Conservation (phyloP, 2,797 vertebrate genomes). For the Scolopax rusticola region DNA sequence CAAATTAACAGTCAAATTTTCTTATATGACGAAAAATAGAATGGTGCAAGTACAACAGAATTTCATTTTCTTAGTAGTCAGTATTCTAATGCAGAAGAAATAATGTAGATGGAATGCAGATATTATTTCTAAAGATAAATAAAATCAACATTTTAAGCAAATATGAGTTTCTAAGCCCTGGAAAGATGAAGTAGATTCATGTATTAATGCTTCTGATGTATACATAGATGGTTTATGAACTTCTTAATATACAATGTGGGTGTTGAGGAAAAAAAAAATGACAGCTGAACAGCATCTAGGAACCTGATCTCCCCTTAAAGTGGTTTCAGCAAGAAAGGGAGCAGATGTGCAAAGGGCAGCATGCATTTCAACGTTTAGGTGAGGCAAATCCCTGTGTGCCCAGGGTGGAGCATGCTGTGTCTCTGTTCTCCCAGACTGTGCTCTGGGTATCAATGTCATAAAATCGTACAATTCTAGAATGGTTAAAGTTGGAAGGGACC, state of each 20-base stretch:
- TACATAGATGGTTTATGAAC: background rate
- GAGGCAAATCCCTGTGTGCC: background rate
- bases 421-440: background rate
- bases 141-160: background rate
- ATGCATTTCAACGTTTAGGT: background rate
- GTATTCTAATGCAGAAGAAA: background rate
- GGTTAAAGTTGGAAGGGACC: too few species aligned
- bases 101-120: background rate
- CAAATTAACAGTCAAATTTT: background rate
- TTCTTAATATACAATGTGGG: background rate
- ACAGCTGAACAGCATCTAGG: background rate
- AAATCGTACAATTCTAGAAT: too few species aligned
- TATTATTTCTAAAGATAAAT: background rate
- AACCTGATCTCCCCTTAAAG: background rate
- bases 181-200: background rate
- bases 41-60: background rate
- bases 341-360: background rate
- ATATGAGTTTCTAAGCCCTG: background rate
- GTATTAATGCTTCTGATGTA: background rate
- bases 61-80: background rate
- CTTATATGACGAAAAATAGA: background rate
- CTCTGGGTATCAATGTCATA: background rate
- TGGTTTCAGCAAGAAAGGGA: background rate
- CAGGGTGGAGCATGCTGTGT: fast-evolving
- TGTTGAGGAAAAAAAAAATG: background rate